A percentile compares a stretch with the other conserved stretches of the same genome.
phyloP scores from a whole-genome alignment of 2,797 vertebrate genomes.

The Pseudopleuronectes americanus region DNA sequence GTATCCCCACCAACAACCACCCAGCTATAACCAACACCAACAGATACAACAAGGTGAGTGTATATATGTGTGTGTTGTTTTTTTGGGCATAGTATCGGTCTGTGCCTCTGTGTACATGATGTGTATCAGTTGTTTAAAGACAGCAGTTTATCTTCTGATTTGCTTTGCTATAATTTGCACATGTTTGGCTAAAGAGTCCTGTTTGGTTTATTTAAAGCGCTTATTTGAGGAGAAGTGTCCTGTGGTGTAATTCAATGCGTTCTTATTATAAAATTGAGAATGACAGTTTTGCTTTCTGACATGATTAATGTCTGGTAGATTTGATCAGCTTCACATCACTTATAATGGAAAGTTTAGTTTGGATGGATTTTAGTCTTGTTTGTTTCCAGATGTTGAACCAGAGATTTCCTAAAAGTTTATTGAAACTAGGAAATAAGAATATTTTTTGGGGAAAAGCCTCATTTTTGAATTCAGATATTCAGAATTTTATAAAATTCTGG shows the following conservation, averaged over 20 bases:
- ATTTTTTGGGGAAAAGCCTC: no score
- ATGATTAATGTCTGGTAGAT: no score
- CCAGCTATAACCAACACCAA: conserved; percentile 94
- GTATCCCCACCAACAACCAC: conserved; percentile 91
- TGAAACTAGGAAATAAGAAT: no score
- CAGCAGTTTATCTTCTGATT: background rate
- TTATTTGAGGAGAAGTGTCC: background rate
- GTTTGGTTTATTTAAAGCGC: no score
- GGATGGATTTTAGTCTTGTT: background rate
- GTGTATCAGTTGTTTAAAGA: background rate
- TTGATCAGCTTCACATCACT: no score
- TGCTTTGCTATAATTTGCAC: no score
- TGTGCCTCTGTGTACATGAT: background rate
- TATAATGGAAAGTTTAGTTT: no score
- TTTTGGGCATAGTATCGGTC: background rate
- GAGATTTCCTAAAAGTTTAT: background rate
- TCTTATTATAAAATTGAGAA: background rate
- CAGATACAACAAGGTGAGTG: conserved; percentile 94
- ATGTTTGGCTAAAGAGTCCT: no score
- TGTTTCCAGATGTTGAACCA: background rate
- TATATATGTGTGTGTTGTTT: background rate
- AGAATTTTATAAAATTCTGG: background rate
- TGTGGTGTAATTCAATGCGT: background rate
- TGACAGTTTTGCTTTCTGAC: no score
- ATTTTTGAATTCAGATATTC: background rate